These are phyloP conservation scores for Aleiodes alternator DNA, from an alignment of 2,888 invertebrate species.

Conservation along the genomic window DNA sequence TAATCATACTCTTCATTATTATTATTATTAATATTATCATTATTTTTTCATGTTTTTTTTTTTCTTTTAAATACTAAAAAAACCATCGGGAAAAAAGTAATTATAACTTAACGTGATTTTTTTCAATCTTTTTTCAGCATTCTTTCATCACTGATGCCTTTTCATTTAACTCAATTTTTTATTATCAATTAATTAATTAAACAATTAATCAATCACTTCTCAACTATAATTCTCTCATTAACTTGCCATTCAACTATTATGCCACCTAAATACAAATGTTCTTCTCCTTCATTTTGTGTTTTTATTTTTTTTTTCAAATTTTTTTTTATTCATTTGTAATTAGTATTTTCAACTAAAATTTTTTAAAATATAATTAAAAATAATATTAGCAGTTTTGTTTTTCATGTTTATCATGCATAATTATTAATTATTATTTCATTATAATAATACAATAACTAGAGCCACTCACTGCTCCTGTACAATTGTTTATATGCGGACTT, in stretches of 20 bases:
- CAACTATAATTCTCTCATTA: background rate
- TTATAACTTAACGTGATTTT: too few relatives aligned
- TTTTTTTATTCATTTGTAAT: constrained; percentile 12
- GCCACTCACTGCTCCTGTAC: constrained; percentile 60
- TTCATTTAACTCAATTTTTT: constrained; percentile 19
- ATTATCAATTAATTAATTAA: constrained; percentile 21
- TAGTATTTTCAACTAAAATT: constrained; percentile 44
- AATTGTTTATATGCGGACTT: constrained; percentile 54
- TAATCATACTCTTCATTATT: constrained; percentile 54
- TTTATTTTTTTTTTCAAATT: constrained; percentile 13
- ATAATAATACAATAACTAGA: constrained; percentile 62
- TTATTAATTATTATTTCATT: constrained; percentile 58
- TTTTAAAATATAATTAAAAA: constrained; percentile 56
- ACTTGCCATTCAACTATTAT: constrained; percentile 50
- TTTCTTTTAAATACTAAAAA: too few relatives aligned
- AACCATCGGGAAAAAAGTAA: too few relatives aligned
- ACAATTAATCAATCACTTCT: constrained; percentile 16
- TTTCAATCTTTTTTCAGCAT: too few relatives aligned
- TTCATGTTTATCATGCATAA: constrained; percentile 60
- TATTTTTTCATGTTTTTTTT: too few relatives aligned
- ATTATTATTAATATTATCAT: too few relatives aligned
- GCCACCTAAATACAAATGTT: constrained; percentile 56
- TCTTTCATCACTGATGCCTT: too few relatives aligned
- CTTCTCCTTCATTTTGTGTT: background rate
- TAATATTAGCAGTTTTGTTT: constrained; percentile 47